Evolutionary conservation across 1,140 invertebrate genomes (phyloP).

Genomic region (Drosophila baimaii): DNA sequence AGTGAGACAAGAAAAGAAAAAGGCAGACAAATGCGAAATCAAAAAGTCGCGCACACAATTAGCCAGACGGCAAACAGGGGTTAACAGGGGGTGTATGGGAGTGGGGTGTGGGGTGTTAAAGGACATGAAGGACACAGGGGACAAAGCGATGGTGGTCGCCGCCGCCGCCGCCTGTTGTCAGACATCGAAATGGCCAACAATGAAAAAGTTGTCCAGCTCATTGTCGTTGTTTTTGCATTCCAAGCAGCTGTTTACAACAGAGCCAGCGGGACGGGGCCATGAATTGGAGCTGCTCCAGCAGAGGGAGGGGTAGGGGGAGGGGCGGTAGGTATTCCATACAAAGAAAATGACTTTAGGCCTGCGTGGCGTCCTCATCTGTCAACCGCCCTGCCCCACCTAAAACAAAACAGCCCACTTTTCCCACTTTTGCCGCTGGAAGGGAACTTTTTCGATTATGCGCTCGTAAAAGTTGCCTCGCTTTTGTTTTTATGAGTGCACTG

Average conservation of each 20-base stretch:
- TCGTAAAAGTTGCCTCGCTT: conserved; percentile 77
- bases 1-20: conserved; percentile 24
- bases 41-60: conserved; percentile 76
- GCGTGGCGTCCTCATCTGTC: conserved; percentile 17
- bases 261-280: background rate
- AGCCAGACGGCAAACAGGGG: conserved; percentile 37
- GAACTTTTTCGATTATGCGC: conserved; percentile 79
- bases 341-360: conserved; percentile 58
- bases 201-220: conserved; percentile 57
- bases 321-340: background rate
- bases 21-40: conserved; percentile 63
- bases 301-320: background rate
- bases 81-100: background rate
- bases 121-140: conserved; percentile 1
- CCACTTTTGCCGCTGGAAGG: conserved; percentile 17
- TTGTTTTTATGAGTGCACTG: conserved; percentile 35
- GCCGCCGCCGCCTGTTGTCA: conserved; percentile 46
- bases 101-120: background rate
- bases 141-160: background rate
- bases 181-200: conserved; percentile 63
- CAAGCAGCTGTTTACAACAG: conserved; percentile 55
- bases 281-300: no score
- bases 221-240: conserved; percentile 49
- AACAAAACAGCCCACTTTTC: conserved; percentile 6
- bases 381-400: background rate